Evolutionary conservation across 2,797 vertebrate genomes (phyloP).

Genomic region (Callimico goeldii): DNA sequence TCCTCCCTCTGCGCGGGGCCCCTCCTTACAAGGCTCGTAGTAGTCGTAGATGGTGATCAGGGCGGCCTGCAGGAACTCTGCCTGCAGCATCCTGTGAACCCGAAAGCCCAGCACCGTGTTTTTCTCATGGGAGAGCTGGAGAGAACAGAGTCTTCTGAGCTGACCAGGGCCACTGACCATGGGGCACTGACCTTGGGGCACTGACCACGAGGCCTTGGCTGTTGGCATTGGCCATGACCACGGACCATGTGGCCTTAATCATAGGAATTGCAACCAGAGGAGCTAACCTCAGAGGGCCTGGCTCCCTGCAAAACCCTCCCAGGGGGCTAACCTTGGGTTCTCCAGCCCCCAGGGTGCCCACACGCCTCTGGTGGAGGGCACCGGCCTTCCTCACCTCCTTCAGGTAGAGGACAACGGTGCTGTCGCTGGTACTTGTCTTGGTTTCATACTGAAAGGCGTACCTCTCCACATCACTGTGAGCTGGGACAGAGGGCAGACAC

Average conservation of each 20-base stretch:
- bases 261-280: neutral
- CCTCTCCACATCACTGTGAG: slow-evolving; percentile 58
- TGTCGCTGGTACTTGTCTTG: slow-evolving; percentile 36
- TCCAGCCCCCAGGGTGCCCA: neutral
- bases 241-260: neutral
- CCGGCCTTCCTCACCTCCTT: slow-evolving; percentile 48
- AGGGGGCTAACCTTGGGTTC: neutral
- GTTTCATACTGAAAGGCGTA: slow-evolving; percentile 64
- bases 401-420: slow-evolving; percentile 57
- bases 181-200: neutral
- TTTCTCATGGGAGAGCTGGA: slow-evolving; percentile 48
- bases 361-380: neutral
- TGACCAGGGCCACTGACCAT: neutral
- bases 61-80: slow-evolving; percentile 40
- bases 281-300: neutral
- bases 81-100: slow-evolving; percentile 31
- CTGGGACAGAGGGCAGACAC: slow-evolving; percentile 21
- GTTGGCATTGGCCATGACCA: neutral
- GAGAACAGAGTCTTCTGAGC: neutral
- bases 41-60: slow-evolving; percentile 49
- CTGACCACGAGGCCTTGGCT: neutral
- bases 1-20: too few species aligned
- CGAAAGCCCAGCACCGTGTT: slow-evolving; percentile 55
- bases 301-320: neutral
- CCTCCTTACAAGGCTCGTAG: slow-evolving; percentile 54